Evolutionary conservation across 2,888 invertebrate species (phyloP).

Genomic region (Drosophila koepferae): DNA sequence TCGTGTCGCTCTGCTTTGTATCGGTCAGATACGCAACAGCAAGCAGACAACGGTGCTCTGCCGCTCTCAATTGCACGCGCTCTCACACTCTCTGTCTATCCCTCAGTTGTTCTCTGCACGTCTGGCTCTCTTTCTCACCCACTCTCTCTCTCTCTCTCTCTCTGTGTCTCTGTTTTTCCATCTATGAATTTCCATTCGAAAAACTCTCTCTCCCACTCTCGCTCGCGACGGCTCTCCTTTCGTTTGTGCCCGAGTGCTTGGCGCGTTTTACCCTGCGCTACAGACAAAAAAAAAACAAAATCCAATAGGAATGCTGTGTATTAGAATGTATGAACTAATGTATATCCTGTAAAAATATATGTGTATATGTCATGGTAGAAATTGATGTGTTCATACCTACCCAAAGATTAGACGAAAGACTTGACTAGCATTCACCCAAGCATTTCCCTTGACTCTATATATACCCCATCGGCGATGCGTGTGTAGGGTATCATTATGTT

Average conservation of each 20-base stretch:
- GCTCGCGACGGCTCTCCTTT: slow-evolving; percentile 24
- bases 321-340: background rate
- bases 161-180: slow-evolving; percentile 22
- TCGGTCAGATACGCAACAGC: slow-evolving; percentile 45
- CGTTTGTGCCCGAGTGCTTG: slow-evolving; percentile 18
- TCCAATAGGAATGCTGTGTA: slow-evolving; percentile 29
- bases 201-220: slow-evolving; percentile 33
- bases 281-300: slow-evolving; percentile 19
- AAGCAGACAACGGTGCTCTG: slow-evolving; percentile 14
- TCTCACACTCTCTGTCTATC: slow-evolving; percentile 2
- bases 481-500: slow-evolving; percentile 13
- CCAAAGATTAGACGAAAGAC: too few species aligned
- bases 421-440: background rate
- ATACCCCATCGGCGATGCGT: background rate
- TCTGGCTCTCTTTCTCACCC: slow-evolving; percentile 2
- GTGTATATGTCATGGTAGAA: too few species aligned
- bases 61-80: slow-evolving; percentile 13
- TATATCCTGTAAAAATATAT: slow-evolving; percentile 17
- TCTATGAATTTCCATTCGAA: slow-evolving; percentile 44
- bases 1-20: slow-evolving; percentile 26
- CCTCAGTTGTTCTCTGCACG: slow-evolving; percentile 4
- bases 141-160: slow-evolving; percentile 10
- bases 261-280: slow-evolving; percentile 34
- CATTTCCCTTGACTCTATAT: background rate
- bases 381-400: too few species aligned